Base-by-base conservation (phyloP, 2,888 invertebrate species). In the Cerceris rybyensis region DNA sequence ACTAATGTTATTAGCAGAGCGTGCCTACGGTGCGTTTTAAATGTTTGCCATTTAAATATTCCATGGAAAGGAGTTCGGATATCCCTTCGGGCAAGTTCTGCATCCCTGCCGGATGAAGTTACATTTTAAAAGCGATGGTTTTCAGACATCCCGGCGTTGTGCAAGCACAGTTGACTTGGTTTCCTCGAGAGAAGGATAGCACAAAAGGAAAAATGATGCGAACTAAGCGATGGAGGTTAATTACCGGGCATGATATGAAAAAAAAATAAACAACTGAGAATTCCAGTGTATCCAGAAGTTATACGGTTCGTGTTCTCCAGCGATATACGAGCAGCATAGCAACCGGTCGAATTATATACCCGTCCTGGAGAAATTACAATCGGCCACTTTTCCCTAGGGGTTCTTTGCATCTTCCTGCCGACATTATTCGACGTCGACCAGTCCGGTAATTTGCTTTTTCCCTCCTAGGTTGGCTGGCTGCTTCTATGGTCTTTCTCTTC, bases 371-470 rank as follows among this genome's bases (percentile, higher is more conserved):
- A 76, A 80, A 79, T 76, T 70, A 80, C 80, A 70, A 78, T 73
- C 70, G 78, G 70, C 64, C 66, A 78, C 74, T 78, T 78, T 71
- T 71, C 71, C 54, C 68, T 4, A 4, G 7, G 28, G 69, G 61
- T 69, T 71, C 70, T 80, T 75, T 70, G 75, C 76, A 71, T 82
- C 82, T 57, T 71, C 52, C 69, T 41, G 67, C 17, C 64, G 55
- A 59, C 61, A 72, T 70, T 75, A 70, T 76, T 52, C 68, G 69
- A 60, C 57, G 79, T 59, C 66, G 60, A 71, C 69, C 78, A 49
- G 78, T 80, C 80, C 81, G 84, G 83, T 88, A 89, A 89, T 88
- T 88, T 86, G 83, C 84, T 87, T 88, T 87, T 87, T 85, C 75
- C 68, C 74, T 77, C 70, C 63, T 64, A 41, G 67, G 28, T 68